Conservation (phyloP, 1,140 invertebrate species). For the Pteromalus puparum region DNA sequence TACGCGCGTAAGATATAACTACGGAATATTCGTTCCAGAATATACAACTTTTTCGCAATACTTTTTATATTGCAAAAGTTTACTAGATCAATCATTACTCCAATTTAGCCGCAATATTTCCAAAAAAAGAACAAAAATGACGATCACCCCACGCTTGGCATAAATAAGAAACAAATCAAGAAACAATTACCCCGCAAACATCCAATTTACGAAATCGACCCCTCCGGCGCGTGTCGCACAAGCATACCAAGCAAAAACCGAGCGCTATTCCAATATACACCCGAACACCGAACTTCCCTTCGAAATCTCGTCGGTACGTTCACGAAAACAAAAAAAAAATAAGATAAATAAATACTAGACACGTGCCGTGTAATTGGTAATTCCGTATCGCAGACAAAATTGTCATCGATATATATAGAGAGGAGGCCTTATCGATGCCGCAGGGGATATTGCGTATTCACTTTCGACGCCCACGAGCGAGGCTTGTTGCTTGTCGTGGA, state of each 20-base stretch:
- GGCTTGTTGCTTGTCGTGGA: neutral
- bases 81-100: too few relatives aligned
- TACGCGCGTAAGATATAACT: too few relatives aligned
- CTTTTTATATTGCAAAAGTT: too few relatives aligned
- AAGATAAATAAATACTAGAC: too few relatives aligned
- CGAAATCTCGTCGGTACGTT: neutral
- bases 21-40: too few relatives aligned
- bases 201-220: constrained; percentile 14
- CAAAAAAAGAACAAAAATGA: neutral
- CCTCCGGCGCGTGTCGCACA: neutral
- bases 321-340: too few relatives aligned
- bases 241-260: constrained; percentile 11
- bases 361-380: neutral
- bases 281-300: neutral
- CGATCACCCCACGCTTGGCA: neutral
- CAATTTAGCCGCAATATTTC: too few relatives aligned
- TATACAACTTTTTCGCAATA: too few relatives aligned
- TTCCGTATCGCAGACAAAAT: constrained; percentile 1
- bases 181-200: constrained; percentile 5
- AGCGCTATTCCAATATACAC: neutral
- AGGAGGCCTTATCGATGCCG: neutral
- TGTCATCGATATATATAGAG: constrained; percentile 6
- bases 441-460: neutral
- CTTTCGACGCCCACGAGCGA: neutral
- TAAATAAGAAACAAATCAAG: neutral